Evolutionary conservation across 1,140 invertebrate species (phyloP).

Genomic region (Aphaenogaster rudis): DNA sequence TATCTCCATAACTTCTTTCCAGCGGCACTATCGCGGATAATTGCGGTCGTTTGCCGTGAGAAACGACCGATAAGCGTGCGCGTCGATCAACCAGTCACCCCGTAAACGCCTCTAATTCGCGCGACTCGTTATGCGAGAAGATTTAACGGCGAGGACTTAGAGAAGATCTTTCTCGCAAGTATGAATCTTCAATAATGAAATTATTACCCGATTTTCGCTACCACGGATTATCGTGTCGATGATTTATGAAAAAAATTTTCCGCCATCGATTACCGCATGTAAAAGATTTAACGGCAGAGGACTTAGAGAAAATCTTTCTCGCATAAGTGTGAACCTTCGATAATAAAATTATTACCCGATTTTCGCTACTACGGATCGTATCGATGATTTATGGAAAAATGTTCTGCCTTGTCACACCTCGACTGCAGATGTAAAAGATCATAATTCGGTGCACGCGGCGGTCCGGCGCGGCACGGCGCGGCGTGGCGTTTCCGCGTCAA

Average conservation of each 20-base stretch:
- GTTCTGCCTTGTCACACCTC: constrained; percentile 5
- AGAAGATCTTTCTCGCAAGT: not conserved
- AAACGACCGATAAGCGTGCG: constrained; percentile 54
- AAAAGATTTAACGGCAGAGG: constrained; percentile 25
- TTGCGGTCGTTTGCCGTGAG: constrained; percentile 55
- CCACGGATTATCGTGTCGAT: not conserved
- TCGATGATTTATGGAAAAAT: not conserved
- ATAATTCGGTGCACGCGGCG: constrained; percentile 60
- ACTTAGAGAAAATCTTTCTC: not conserved
- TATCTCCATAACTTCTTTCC: constrained; percentile 52
- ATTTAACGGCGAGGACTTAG: constrained; percentile 25
- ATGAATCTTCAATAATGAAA: not conserved
- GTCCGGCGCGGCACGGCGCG: not conserved
- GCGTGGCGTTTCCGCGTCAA: not conserved
- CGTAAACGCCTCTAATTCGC: constrained; percentile 48
- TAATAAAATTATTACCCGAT: not conserved
- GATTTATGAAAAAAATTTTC: not conserved
- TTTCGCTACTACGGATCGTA: not conserved
- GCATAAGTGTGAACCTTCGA: not conserved
- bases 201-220: not conserved
- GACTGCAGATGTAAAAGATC: not conserved
- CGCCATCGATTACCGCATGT: constrained; percentile 44
- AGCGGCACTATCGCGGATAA: constrained; percentile 39
- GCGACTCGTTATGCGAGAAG: not conserved
- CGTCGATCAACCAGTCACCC: constrained; percentile 51